phyloP scores from a whole-genome alignment of 2,113 vertebrate genomes.

The Apodemus sylvaticus region DNA sequence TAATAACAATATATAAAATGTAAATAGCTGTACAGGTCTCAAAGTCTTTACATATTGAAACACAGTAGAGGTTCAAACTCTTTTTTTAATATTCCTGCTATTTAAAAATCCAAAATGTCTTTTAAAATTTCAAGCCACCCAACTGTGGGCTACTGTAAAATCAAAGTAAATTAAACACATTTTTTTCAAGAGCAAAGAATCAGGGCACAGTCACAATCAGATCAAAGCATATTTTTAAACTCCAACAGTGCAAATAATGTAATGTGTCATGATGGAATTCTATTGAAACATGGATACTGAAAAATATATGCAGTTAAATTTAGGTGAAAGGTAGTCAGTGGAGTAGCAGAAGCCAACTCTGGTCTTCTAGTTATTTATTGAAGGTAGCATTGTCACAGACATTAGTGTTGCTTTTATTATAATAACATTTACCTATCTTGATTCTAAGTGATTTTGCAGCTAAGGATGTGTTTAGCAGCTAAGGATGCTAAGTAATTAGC shows the following conservation, averaged over 20 bases:
- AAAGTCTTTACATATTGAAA: background rate
- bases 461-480: too few species aligned
- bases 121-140: background rate
- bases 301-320: too few species aligned
- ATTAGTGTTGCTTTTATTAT: too few species aligned
- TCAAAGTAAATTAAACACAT: background rate
- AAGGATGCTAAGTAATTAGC: too few species aligned
- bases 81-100: background rate
- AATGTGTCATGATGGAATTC: background rate
- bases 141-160: background rate
- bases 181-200: background rate
- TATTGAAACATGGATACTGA: background rate
- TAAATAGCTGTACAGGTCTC: background rate
- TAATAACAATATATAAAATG: background rate
- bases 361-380: too few species aligned
- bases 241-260: background rate
- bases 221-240: background rate
- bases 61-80: background rate
- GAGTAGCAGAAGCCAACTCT: too few species aligned
- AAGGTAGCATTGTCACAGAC: too few species aligned
- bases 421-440: too few species aligned
- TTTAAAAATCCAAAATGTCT: background rate
- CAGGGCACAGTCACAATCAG: background rate
- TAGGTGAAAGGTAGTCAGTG: background rate
- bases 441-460: too few species aligned